These are phyloP conservation scores for Tarsius wallacei DNA, from an alignment of 2,797 vertebrate species.

Conservation along the genomic window DNA sequence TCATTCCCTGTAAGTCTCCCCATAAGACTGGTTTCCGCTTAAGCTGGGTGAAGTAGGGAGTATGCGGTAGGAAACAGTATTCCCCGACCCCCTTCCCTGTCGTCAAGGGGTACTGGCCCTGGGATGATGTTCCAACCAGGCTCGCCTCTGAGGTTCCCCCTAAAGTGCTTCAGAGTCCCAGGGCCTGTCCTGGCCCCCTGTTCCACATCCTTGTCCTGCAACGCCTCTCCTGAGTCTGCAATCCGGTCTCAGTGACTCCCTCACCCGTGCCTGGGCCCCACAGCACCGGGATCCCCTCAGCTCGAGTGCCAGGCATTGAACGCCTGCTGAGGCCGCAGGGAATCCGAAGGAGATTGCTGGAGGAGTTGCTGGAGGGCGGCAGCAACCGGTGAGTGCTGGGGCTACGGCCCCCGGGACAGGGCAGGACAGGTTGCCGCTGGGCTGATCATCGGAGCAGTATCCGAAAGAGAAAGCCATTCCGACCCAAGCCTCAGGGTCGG, in stretches of 20 bases:
- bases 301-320: background rate
- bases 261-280: background rate
- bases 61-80: fast-evolving
- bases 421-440: fast-evolving
- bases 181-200: background rate
- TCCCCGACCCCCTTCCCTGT: background rate
- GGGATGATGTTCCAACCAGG: background rate
- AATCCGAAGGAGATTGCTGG: background rate
- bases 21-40: background rate
- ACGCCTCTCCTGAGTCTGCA: background rate
- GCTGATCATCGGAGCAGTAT: background rate
- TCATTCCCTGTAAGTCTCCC: no score
- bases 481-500: background rate
- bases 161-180: fast-evolving
- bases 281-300: fast-evolving
- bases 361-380: background rate
- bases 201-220: fast-evolving
- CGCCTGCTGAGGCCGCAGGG: fast-evolving
- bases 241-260: fast-evolving
- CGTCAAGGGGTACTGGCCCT: background rate
- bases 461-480: background rate
- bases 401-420: background rate
- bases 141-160: background rate
- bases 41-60: background rate
- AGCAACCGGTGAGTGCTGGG: background rate